Percentiles rank a stretch among this genome's conserved stretches.
These are phyloP conservation scores for Mya arenaria DNA, from an alignment of 1,140 invertebrate species.

Conservation along the genomic window DNA sequence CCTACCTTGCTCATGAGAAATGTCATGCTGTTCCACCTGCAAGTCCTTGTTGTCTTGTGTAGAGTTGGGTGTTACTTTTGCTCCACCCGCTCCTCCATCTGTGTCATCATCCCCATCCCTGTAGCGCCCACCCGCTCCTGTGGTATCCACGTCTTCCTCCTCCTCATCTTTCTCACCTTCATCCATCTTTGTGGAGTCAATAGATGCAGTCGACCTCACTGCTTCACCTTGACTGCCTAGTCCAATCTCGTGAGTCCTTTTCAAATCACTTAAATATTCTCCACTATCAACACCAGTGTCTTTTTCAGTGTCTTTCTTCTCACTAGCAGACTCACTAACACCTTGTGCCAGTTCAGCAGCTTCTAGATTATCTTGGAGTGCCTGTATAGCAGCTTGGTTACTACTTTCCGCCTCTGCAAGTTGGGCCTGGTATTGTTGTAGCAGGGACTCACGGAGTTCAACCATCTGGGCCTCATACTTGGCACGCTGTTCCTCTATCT, in stretches of 20 bases:
- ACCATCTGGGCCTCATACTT: conserved; percentile 67
- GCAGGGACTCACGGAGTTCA: conserved; percentile 56
- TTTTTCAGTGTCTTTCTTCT: no score
- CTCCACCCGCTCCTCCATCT: conserved; percentile 49
- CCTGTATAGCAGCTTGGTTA: conserved; percentile 7
- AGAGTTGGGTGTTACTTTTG: no score
- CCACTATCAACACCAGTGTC: no score
- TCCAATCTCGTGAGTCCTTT: no score
- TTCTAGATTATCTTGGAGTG: not conserved
- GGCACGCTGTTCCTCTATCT: conserved; percentile 64
- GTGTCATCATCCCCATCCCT: conserved; percentile 40
- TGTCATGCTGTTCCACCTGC: no score
- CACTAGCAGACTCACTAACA: no score
- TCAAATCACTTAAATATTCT: no score
- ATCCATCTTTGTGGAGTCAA: conserved; percentile 14
- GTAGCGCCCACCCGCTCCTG: conserved; percentile 13
- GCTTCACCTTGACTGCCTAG: no score
- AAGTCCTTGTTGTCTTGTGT: no score
- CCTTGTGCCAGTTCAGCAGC: conserved; percentile 7
- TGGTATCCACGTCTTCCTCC: conserved; percentile 5
- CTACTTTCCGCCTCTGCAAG: conserved; percentile 29
- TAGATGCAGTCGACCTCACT: not conserved
- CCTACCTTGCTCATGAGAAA: no score
- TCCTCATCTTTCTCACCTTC: conserved; percentile 44
- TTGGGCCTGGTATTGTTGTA: conserved; percentile 57